Percentiles rank a stretch among this genome's conserved stretches.
phyloP scores from a whole-genome alignment of 2,113 vertebrate genomes.

The Puffinus mauretanicus region DNA sequence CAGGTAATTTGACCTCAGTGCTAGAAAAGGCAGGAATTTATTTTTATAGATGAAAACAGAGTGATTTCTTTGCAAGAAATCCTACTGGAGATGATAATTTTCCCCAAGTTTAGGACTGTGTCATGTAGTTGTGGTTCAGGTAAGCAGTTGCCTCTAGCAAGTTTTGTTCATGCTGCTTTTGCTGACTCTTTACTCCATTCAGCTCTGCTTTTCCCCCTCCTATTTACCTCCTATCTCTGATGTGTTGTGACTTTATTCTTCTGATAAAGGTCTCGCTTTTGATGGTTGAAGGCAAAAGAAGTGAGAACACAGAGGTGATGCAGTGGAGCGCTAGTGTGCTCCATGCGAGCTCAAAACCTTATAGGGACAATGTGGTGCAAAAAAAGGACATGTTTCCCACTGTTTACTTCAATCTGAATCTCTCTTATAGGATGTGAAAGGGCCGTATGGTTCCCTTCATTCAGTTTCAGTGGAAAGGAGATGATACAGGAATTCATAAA shows the following conservation, averaged over 20 bases:
- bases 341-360: not conserved
- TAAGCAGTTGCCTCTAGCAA: not conserved
- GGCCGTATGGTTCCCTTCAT: not conserved
- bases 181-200: not conserved
- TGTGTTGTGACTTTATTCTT: not conserved
- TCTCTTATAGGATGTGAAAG: not conserved
- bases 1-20: not conserved
- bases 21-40: not conserved
- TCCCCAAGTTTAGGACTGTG: not conserved
- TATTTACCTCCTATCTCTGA: not conserved
- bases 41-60: not conserved
- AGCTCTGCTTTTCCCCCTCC: not conserved
- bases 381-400: not conserved
- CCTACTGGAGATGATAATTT: not conserved
- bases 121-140: not conserved
- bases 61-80: not conserved
- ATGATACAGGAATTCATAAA: not conserved
- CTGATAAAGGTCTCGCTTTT: not conserved
- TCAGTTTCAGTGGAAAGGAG: not conserved
- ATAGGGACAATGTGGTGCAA: rapidly evolving
- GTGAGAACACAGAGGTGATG: not conserved
- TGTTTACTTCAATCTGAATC: not conserved
- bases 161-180: not conserved
- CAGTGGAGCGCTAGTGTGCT: not conserved
- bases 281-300: not conserved